Conservation (phyloP, 2,113 vertebrate genomes). For the Tor tambroides region DNA sequence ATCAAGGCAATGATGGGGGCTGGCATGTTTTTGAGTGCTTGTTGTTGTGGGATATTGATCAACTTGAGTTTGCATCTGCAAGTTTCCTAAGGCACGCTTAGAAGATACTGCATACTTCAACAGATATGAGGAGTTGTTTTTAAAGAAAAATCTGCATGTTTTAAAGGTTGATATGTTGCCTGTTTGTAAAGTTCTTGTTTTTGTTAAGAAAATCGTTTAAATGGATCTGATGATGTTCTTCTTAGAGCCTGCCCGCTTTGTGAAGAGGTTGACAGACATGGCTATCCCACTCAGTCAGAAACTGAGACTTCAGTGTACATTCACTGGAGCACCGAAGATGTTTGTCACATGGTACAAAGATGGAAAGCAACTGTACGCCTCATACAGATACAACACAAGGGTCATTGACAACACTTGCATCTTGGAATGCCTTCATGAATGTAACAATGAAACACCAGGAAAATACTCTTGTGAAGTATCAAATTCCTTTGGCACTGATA, state of each 20-base stretch:
- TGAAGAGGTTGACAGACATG: slow-evolving; percentile 78
- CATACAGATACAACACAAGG: slow-evolving; percentile 61
- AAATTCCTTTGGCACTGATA: slow-evolving; percentile 80
- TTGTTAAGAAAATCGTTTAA: slow-evolving; percentile 38
- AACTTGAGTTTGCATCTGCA: slow-evolving; percentile 33
- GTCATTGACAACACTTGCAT: slow-evolving; percentile 76
- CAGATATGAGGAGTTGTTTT: slow-evolving; percentile 7
- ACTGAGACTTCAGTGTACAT: slow-evolving; percentile 55
- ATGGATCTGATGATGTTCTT: slow-evolving; percentile 46
- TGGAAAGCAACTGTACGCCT: slow-evolving; percentile 80
- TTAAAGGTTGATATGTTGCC: slow-evolving; percentile 25
- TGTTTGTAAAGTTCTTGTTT: slow-evolving; percentile 17
- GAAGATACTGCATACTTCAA: neutral
- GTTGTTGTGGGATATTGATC: slow-evolving; percentile 21
- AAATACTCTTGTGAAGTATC: slow-evolving; percentile 83
- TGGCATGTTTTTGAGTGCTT: slow-evolving; percentile 47
- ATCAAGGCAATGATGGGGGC: neutral
- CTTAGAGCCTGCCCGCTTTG: slow-evolving; percentile 53
- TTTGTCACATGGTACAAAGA: slow-evolving; percentile 83
- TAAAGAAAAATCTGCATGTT: slow-evolving; percentile 37
- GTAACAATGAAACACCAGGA: slow-evolving; percentile 76
- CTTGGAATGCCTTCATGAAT: slow-evolving; percentile 75
- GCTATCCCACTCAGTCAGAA: slow-evolving; percentile 60
- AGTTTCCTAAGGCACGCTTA: slow-evolving; percentile 32
- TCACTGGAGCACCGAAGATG: slow-evolving; percentile 81